Evolutionary conservation across 2,888 invertebrate genomes (phyloP), one percentile per base, ranked within the genome.

Genomic region (Erannis defoliaria): DNA sequence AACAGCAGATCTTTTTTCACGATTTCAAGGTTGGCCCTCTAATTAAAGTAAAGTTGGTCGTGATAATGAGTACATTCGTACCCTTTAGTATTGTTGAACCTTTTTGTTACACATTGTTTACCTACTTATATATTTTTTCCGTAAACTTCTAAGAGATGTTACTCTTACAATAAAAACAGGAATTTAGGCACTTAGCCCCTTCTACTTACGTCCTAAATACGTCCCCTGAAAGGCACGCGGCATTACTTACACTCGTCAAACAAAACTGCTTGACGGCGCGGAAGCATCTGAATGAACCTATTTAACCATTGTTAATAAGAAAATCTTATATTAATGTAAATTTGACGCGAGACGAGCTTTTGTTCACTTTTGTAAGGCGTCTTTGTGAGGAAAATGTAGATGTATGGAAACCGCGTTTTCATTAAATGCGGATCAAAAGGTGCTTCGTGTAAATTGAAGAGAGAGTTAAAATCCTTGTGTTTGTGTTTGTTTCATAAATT

Each of bases 301-400:
- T 83, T 88, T 84, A 86, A 87, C 73, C 72, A 83, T 81, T 86
- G 85, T 86, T 86, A 87, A 84, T 86, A 80, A 77, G 81, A 82
- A 87, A 85, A 88, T 89, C 88, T 87, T 86, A 87, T 89, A 89
- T 85, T 89, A 85, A 91, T 91, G 89, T 85, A 89, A 90, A 90
- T 90, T 82, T 79, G 77, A 78, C 77, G 78, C 75, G 80, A 77
- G 81, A 84, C 82, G 81, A 85, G 83, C 79, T 74, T 81, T 88
- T 88, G 87, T 87, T 85, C 75, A 71, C 74, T 74, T 75, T 81
- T 87, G 87, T 86, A 81, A 74, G 72, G 74, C 72, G 76, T 80
- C 81, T 85, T 82, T 84, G 80, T 82, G 55, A 60, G 48, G 63
- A 60, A 54, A 62, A 65, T 65, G 51, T 62, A 45, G 57, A 60